Percentiles rank a stretch among this genome's conserved stretches.
Evolutionary conservation across 2,797 vertebrate genomes (phyloP).

Genomic region (Champsocephalus gunnari): DNA sequence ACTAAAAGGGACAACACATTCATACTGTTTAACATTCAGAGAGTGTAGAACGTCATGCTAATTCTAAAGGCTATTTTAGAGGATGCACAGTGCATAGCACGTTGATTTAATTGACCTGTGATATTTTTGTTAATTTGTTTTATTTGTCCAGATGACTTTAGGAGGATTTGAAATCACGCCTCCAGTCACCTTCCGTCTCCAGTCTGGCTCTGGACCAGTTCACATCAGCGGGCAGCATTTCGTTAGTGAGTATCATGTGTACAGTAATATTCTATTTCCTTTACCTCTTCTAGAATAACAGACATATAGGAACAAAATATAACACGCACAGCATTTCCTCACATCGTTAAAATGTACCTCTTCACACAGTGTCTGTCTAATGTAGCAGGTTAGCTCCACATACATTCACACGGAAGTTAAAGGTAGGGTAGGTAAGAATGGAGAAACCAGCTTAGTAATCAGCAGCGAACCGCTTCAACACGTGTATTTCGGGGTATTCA

Average conservation of each 20-base stretch:
- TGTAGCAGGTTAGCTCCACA: background rate
- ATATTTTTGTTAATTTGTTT: background rate
- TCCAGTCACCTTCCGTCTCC: slow-evolving; percentile 86
- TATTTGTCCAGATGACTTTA: slow-evolving; percentile 79
- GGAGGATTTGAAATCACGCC: slow-evolving; percentile 88
- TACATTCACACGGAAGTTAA: background rate
- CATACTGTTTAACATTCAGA: background rate
- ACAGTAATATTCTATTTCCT: background rate
- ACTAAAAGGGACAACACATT: background rate
- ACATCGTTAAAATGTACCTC: background rate
- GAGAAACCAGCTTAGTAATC: too few relatives aligned
- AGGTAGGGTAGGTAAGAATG: too few relatives aligned
- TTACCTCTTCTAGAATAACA: background rate
- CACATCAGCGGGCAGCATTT: slow-evolving; percentile 89
- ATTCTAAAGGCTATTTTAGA: background rate
- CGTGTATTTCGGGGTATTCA: too few relatives aligned
- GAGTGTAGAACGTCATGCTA: background rate
- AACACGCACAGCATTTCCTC: background rate
- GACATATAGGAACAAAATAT: background rate
- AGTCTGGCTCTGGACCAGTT: slow-evolving; percentile 86
- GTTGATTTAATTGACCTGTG: background rate
- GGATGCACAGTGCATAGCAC: background rate
- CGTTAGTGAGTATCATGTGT: slow-evolving; percentile 81
- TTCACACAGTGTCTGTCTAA: background rate
- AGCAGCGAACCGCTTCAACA: too few relatives aligned